Base-by-base conservation (phyloP, 1,140 invertebrate species). In the Cyphomyrmex costatus region DNA sequence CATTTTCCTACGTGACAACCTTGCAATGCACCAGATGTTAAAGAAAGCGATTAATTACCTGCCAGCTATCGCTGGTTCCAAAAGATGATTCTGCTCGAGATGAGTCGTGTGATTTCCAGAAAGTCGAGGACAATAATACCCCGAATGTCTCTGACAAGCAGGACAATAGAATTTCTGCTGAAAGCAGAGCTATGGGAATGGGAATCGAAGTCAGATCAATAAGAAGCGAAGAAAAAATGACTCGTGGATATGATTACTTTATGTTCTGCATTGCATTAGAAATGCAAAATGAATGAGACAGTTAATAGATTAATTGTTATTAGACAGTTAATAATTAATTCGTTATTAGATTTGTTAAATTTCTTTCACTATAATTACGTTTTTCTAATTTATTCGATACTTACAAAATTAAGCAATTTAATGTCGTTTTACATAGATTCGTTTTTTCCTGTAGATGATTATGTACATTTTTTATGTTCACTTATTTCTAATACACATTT, bases 41-140 rank as follows among this genome's bases (percentile, higher is more conserved):
- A 83, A 74, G 79, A 83, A 83, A 83, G 79, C 79, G 79, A 83
- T 83, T 83, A 83, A 83, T 83, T 83, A 85, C 60, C 73, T 79
- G 30, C 58, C 58, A 77, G 46, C 71, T 77, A 65, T 85, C 73
- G 36, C 8, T 60, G 36, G 30, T n/a, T n/a, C 82, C 73, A 79
- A 85, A 85, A 85, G 82, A 85, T 63, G 61, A 61, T 63, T 79
- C 73, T 53, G 46, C 58, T 65, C 36, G 82, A 79, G 82, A 78
- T 85, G 82, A 85, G 71, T 85, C 73, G 82, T 78, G 73, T 74
- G 74, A 88, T 70, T 86, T 86, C 70, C 70, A 19, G 68, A 73
- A 65, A 73, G 46, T 88, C 77, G 60, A 56, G 58, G 77, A 86
- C 77, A 86, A 86, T 86, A 86, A 88, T 86, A 80, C 61, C 60